A percentile compares a stretch with the other conserved stretches of the same genome.
Evolutionary conservation across 2,797 vertebrate species (phyloP).

Genomic region (Eidolon dupreanum): DNA sequence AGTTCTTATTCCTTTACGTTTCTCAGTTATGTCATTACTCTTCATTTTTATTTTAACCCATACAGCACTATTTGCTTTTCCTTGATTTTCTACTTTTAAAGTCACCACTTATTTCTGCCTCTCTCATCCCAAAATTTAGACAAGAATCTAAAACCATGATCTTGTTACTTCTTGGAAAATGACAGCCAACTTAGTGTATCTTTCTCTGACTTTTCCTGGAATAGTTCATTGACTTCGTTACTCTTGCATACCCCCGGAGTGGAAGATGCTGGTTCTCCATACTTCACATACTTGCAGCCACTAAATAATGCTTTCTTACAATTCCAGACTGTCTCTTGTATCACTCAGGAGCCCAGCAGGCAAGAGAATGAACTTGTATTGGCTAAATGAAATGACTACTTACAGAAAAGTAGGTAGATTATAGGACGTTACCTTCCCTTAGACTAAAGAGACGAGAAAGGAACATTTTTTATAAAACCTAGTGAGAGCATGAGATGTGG

Average conservation of each 20-base stretch:
- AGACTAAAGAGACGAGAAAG: background rate
- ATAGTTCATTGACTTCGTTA: background rate
- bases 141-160: background rate
- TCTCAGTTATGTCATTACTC: conserved; percentile 38
- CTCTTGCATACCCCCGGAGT: background rate
- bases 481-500: background rate
- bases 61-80: background rate
- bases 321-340: background rate
- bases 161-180: background rate
- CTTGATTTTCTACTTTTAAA: background rate
- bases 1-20: conserved; percentile 42
- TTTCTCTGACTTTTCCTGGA: background rate
- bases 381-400: background rate
- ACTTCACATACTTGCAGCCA: background rate
- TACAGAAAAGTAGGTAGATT: background rate
- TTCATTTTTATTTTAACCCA: conserved; percentile 55
- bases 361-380: background rate
- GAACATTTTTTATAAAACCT: background rate
- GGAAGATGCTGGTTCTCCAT: background rate
- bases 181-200: background rate
- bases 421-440: background rate
- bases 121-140: background rate
- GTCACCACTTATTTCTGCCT: background rate
- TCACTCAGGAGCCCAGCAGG: background rate
- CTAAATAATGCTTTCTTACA: background rate